These are phyloP conservation scores for Disparrhopalites patrizii DNA, from an alignment of 2,888 invertebrate species.

Conservation along the genomic window DNA sequence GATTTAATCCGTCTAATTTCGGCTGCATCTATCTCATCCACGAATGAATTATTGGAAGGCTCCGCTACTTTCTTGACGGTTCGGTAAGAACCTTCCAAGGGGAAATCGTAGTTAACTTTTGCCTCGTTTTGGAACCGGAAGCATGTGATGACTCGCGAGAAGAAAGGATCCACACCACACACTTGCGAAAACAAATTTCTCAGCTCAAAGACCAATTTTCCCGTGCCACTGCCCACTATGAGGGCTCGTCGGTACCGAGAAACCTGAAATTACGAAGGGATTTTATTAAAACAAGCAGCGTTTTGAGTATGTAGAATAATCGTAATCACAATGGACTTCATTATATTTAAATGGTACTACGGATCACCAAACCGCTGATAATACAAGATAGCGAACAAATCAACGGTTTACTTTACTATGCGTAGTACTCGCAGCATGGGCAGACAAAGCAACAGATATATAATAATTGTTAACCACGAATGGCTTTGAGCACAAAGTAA, in stretches of 20 bases:
- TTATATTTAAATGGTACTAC: too few relatives aligned
- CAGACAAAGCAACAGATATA: neutral
- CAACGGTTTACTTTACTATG: too few relatives aligned
- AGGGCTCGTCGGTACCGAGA: constrained; percentile 29
- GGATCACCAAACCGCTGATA: neutral
- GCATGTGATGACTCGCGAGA: constrained; percentile 40
- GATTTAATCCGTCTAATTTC: neutral
- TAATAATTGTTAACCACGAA: neutral
- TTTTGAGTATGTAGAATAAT: too few relatives aligned
- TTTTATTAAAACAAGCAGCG: neutral
- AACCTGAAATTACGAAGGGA: too few relatives aligned
- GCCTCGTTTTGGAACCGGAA: constrained; percentile 40
- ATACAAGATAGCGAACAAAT: too few relatives aligned
- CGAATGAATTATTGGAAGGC: constrained; percentile 9
- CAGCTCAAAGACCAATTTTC: constrained; percentile 37
- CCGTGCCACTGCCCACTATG: constrained; percentile 43
- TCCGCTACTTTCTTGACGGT: constrained; percentile 24
- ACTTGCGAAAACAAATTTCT: constrained; percentile 39
- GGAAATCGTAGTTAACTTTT: constrained; percentile 37
- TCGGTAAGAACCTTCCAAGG: constrained; percentile 41
- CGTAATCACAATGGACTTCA: too few relatives aligned
- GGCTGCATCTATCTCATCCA: neutral
- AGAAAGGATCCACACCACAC: constrained; percentile 41
- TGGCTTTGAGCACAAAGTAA: too few relatives aligned
- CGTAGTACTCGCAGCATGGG: too few relatives aligned